Evolutionary conservation across 2,797 vertebrate genomes (phyloP).

Genomic region (Propithecus deckenii): DNA sequence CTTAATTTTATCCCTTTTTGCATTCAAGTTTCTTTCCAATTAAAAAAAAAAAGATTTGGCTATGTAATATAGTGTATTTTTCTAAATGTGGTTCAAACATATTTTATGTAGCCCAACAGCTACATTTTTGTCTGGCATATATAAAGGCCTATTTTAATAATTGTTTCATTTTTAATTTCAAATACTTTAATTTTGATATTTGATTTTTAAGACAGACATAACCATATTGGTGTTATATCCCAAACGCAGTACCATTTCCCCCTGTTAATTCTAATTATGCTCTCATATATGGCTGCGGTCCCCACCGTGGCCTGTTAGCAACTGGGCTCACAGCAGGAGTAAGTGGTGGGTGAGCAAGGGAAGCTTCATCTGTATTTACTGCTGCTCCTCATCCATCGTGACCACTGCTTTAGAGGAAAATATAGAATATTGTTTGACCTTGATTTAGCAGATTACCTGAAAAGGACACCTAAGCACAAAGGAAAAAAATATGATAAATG

Average conservation of each 20-base stretch:
- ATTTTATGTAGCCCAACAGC: background rate
- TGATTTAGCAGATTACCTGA: too few species aligned
- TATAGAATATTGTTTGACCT: too few species aligned
- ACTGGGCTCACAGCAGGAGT: too few species aligned
- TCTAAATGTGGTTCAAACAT: background rate
- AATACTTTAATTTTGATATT: background rate
- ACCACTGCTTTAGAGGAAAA: too few species aligned
- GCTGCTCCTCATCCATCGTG: too few species aligned
- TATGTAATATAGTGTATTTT: background rate
- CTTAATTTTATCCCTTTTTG: background rate
- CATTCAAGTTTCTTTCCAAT: background rate
- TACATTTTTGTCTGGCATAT: background rate
- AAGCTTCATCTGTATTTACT: too few species aligned
- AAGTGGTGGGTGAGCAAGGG: too few species aligned
- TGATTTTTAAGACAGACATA: background rate
- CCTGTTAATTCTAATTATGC: background rate
- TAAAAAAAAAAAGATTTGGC: background rate
- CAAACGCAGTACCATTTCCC: background rate
- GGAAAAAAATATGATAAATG: too few species aligned
- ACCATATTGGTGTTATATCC: background rate
- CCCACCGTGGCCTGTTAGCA: too few species aligned
- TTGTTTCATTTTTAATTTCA: background rate
- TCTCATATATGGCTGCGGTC: background rate
- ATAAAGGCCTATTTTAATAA: conserved; percentile 17
- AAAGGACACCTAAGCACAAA: too few species aligned